Conservation (phyloP, 2,113 vertebrate genomes). For the Chlorodrepanis virens region DNA sequence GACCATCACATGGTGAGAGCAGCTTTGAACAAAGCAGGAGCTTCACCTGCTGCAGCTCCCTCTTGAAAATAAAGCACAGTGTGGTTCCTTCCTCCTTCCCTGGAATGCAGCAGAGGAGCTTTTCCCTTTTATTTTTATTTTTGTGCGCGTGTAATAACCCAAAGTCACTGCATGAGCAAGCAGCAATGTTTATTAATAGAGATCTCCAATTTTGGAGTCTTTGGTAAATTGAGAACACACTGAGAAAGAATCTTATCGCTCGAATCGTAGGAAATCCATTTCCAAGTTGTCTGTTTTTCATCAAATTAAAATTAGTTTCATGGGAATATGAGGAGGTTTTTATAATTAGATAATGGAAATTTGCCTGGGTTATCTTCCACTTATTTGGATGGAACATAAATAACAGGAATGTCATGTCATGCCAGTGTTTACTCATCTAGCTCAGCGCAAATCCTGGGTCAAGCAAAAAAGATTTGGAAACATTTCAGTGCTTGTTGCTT, state of each 20-base stretch:
- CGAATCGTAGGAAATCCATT: constrained; percentile 57
- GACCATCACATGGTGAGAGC: rapidly evolving
- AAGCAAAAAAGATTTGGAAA: constrained; percentile 30
- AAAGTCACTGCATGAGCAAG: constrained; percentile 11
- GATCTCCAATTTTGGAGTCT: constrained; percentile 61
- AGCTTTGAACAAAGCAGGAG: not conserved
- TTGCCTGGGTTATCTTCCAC: constrained; percentile 61
- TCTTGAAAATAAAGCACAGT: not conserved
- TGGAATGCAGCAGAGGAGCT: not conserved
- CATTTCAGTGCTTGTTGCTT: constrained; percentile 49
- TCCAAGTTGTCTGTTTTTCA: constrained; percentile 70
- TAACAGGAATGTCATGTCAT: constrained; percentile 50
- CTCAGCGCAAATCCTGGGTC: constrained; percentile 57
- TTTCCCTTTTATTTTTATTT: not conserved
- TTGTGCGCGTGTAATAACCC: not conserved
- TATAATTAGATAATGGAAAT: constrained; percentile 76
- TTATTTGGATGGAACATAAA: constrained; percentile 60
- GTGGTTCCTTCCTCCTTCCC: not conserved
- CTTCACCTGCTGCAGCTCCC: not conserved
- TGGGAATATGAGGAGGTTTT: constrained; percentile 71
- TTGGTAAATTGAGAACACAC: constrained; percentile 68
- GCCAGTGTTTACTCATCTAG: constrained; percentile 50
- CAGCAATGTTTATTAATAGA: constrained; percentile 64
- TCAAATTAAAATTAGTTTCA: constrained; percentile 76
- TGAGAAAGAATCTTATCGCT: constrained; percentile 65